phyloP scores from a whole-genome alignment of 2,113 vertebrate species.

The Sapayoa aenigma region DNA sequence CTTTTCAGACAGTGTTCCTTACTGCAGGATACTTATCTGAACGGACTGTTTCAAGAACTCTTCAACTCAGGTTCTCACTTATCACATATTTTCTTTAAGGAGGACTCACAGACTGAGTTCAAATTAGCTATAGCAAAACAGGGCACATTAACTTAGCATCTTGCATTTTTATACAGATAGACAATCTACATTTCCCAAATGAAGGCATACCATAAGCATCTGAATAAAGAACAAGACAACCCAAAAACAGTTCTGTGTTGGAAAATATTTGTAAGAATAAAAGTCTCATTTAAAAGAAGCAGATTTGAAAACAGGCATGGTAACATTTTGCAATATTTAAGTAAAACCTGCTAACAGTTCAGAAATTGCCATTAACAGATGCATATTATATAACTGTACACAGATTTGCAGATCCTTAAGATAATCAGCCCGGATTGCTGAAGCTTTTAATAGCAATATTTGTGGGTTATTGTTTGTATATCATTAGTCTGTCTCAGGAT shows the following conservation, averaged over 20 bases:
- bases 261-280: not conserved
- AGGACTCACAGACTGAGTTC: not conserved
- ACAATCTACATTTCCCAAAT: not conserved
- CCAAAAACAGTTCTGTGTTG: not conserved
- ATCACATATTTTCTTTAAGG: not conserved
- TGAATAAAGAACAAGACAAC: not conserved
- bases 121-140: not conserved
- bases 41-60: not conserved
- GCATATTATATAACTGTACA: not conserved
- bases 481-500: not conserved
- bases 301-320: not conserved
- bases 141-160: not conserved
- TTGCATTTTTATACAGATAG: not conserved
- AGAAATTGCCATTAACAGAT: constrained; percentile 41
- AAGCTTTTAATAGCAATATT: constrained; percentile 53
- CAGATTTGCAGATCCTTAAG: constrained; percentile 33
- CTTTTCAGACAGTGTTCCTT: not conserved
- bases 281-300: not conserved
- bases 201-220: not conserved
- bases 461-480: not conserved
- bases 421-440: constrained; percentile 27
- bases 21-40: not conserved
- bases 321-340: constrained; percentile 18
- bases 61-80: not conserved
- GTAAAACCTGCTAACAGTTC: constrained; percentile 13